Evolutionary conservation across 2,888 invertebrate genomes (phyloP), one percentile per base, ranked within the genome.

Genomic region (Malthinus seriepunctatus): DNA sequence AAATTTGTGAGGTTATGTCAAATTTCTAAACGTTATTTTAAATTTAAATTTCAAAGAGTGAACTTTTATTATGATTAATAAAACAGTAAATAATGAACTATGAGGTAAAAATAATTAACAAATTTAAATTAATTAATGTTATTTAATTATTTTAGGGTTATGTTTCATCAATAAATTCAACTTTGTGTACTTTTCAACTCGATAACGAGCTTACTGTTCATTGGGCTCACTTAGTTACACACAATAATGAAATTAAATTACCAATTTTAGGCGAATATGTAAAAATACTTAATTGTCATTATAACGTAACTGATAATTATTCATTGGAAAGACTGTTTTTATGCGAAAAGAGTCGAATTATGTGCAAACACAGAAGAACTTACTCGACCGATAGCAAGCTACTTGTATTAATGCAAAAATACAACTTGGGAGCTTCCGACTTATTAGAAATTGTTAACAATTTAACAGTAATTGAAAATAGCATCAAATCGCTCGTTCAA

Each of bases 51-150:
- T 6, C 10, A 2, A n/a, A 1, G 8, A 15, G 6, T 42, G n/a
- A 23, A 42, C n/a, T 42, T 39, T 39, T 8, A 0, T n/a, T 15
- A n/a, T 39, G 14, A 12, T 39, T 23, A 23, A 23, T n/a, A n/a
- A n/a, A n/a, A n/a, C n/a, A n/a, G n/a, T n/a, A 32, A 45, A 31
- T 12, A 6, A 50, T 58, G 58, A 54, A 58, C 53, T 54, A 50
- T 14, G 45, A 58, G 33, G 58, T 58, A 53, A 15, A n/a, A 14
- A 44, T 10, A 31, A 8, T 3, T 8, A 12, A 11, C 15, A 42
- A 34, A 45, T 31, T 15, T 14, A 4, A n/a, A 10, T 35, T 35
- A 45, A 45, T 23, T 1, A 9, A 9, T 15, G 15, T 15, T 10
- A 10, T 3, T 8, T n/a, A 8, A 51, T 9, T 9, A 8, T 56